Base-by-base conservation (phyloP, 2,888 invertebrate genomes). In the Tiliacea aurago region DNA sequence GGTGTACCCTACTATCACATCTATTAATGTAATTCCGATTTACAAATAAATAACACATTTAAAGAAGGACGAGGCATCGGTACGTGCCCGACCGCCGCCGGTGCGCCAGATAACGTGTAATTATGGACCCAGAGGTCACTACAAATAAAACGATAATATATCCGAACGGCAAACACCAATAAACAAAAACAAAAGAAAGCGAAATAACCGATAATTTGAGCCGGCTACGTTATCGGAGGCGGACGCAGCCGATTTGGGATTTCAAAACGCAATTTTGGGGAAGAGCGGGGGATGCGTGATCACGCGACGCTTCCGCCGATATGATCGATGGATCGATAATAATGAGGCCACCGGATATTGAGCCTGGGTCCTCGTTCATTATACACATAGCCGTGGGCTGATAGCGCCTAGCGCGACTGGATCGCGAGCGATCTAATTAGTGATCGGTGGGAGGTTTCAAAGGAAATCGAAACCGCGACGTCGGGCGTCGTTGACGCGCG, bases 31-130 rank as follows among this genome's bases (percentile, higher is more conserved):
- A 93, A 93, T 93, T 92, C 92, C 93, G 89, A 95, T 95, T 95
- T 92, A 94, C 93, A 94, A 95, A 95, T 95, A 95, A 96, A 96
- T 95, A 95, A 95, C 92, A 91, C 92, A 94, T 94, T 95, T 94
- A 95, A 93, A 94, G 90, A 91, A 93, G 94, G 91, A 93, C 91
- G 91, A 87, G 90, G 90, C 91, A 84, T 87, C 85, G 86, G 92
- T 95, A 95, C 95, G 95, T 95, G 94, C 91, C 88, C 86, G 83
- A 80, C 84, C 78, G 88, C 86, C 81, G 84, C 83, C 88, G 88
- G 84, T 78, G 83, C 87, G 90, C 84, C 89, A 87, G 90, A 89
- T 90, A 94, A 91, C 94, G 84, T 94, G 90, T 95, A 94, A 96
- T 96, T 95, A 96, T 91, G 93, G 89, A 88, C 90, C 89, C 92